Base-by-base conservation (phyloP, 2,888 invertebrate genomes). In the Hedychridium roseum region DNA sequence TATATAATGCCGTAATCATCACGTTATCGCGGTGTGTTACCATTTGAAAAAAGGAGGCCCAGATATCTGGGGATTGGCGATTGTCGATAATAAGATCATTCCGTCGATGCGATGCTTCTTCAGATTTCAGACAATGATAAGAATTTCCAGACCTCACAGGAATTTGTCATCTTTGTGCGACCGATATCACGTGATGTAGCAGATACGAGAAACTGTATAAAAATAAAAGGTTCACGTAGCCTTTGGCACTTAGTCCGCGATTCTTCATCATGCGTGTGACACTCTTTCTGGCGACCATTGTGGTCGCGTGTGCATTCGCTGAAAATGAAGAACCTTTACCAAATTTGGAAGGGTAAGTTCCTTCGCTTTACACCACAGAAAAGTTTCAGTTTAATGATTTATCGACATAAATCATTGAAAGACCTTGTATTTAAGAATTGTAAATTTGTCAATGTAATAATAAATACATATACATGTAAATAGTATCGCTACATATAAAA, bases 331-430 rank as follows among this genome's bases (percentile, higher is more conserved):
- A 66, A 28, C 5, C 37, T 11, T 26, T 57, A n/a, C 63, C 65
- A 21, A 23, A 65, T 16, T 32, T 67, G 9, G 46, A 57, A 5
- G 65, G 67, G 67, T 67, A 54, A 5, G 59, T 57, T 1, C 7
- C 18, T 18, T 14, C 18, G n/a, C 5, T 16, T 14, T 1, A 6
- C 4, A 3, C 9, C 11, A 17, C 12, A 3, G 7, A 23, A 23
- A 23, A 23, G 9, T 23, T 36, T n/a, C 9, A 17, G 15, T 18
- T 7, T 36, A 17, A 9, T 16, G 4, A 16, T 26, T 26, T 14
- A 9, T 26, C 21, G 27, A 17, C 15, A 17, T 38, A 38, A 6
- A 5, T 38, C 26, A 26, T 14, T 2, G 2, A 37, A 3, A 9
- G 12, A 9, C 3, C 15, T 17, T 7, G 15, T 18, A 17, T 35